Evolutionary conservation across 1,140 invertebrate species (phyloP), one percentile per base, ranked within the genome.

Genomic region (Linepithema humile): DNA sequence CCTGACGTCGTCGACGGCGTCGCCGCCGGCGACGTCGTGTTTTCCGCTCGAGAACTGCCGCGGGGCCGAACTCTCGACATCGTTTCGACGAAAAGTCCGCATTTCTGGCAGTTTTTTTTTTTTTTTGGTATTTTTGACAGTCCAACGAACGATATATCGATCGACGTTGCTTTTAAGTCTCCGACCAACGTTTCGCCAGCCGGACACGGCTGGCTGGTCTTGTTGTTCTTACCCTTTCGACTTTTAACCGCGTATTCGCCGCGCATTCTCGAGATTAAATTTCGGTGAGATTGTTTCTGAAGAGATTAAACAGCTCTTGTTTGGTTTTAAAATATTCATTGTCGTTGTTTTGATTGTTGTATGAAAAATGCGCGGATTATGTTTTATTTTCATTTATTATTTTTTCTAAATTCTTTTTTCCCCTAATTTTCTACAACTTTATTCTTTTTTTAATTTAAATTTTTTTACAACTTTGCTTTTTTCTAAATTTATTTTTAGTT

Each of bases 101-200:
- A 40, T 78, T 78, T 78, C 35, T 64, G 40, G n/a, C 23, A 7
- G 62, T 3, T 78, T 3, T 45, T 15, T 45, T 45, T 45, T 40
- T 40, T 78, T 69, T 78, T 78, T 38, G 35, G 3, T 69, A 78
- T 78, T 78, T 78, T 69, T 32, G 45, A 78, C 23, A 7, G 3
- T 23, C 6, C 10, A 23, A 29, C 20, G 29, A 10, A 20, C 62
- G 32, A 53, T 55, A 69, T 53, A 78, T 78, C 62, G 62, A 78
- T 53, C 62, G 57, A 75, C 20, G 57, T 75, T 12, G 57, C 40
- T 75, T 62, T 75, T 2, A 23, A 77, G 40, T 77, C 29, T 48
- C 29, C 4, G 20, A 43, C 35, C 64, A 48, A 32, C 26, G 26
- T 43, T 74, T 4, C 20, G n/a, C n/a, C n/a, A 9, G 26, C 26